phyloP scores from a whole-genome alignment of 2,888 invertebrate genomes.

The Troilus luridus region DNA sequence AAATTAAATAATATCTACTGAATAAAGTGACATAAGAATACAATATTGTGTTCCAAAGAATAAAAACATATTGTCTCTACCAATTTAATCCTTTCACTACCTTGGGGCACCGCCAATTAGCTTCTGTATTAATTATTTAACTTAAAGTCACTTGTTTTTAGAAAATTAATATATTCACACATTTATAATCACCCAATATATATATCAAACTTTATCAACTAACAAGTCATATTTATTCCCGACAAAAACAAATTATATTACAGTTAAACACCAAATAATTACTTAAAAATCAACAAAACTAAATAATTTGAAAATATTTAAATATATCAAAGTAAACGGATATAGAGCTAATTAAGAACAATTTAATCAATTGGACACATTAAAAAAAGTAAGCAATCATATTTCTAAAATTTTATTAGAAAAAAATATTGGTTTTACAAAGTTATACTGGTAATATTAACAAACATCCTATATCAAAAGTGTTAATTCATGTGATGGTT shows the following conservation, averaged over 20 bases:
- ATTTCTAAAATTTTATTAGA: conserved; percentile 50
- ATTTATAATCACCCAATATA: conserved; percentile 50
- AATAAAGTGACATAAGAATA: conserved; percentile 62
- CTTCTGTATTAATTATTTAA: neutral
- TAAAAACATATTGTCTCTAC: conserved; percentile 57
- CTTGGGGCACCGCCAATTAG: conserved; percentile 3
- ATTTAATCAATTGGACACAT: conserved; percentile 16
- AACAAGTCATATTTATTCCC: conserved; percentile 29
- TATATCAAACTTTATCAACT: neutral
- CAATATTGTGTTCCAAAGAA: conserved; percentile 61
- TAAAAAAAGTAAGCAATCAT: conserved; percentile 50
- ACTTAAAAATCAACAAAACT: conserved; percentile 16
- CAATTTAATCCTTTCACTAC: conserved; percentile 48
- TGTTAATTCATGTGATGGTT: conserved; percentile 44
- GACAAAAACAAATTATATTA: conserved; percentile 41
- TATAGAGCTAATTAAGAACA: neutral
- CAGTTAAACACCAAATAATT: conserved; percentile 8
- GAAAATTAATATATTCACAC: conserved; percentile 57
- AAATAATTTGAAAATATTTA: conserved; percentile 14
- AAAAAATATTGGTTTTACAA: conserved; percentile 53
- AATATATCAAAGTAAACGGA: neutral
- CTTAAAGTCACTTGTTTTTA: conserved; percentile 31
- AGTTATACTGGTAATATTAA: conserved; percentile 54
- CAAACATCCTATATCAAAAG: conserved; percentile 52
- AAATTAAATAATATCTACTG: conserved; percentile 63